A percentile compares a stretch with the other conserved stretches of the same genome.
phyloP scores from a whole-genome alignment of 2,113 vertebrate genomes.

The Irena cyanogastra region DNA sequence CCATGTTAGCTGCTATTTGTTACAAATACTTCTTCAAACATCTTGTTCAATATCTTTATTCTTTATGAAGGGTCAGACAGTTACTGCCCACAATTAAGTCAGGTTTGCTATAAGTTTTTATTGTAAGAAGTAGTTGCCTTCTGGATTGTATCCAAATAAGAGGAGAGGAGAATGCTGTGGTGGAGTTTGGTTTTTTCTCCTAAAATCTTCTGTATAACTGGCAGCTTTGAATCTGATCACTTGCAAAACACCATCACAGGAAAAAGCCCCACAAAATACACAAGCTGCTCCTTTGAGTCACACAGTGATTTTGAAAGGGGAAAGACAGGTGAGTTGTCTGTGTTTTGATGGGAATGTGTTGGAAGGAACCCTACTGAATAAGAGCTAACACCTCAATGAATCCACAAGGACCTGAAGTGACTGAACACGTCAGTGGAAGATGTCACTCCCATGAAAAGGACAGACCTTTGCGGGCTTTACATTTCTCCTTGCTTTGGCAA shows the following conservation, averaged over 20 bases:
- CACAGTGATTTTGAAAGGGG: background rate
- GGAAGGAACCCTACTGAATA: background rate
- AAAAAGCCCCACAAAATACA: rapidly evolving
- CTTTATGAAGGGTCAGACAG: background rate
- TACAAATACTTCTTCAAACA: background rate
- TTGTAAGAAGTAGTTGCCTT: background rate
- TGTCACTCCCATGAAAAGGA: background rate
- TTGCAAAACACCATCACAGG: background rate
- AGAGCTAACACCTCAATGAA: background rate
- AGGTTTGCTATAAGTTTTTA: background rate
- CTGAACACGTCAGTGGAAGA: background rate
- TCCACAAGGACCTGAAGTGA: background rate
- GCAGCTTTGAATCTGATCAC: background rate
- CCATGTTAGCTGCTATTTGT: background rate
- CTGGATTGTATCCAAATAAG: background rate
- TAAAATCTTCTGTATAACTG: background rate
- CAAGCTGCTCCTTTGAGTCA: background rate
- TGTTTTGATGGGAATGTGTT: background rate
- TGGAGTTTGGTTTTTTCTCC: background rate
- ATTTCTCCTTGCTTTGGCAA: background rate
- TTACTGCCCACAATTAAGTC: background rate
- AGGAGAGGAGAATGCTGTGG: background rate
- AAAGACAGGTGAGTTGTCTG: background rate
- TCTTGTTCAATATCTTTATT: background rate
- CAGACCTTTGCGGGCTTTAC: background rate